Percentiles rank a stretch among this genome's conserved stretches.
These are phyloP conservation scores for Oeneis ivallda DNA, from an alignment of 2,888 invertebrate genomes.

Conservation along the genomic window DNA sequence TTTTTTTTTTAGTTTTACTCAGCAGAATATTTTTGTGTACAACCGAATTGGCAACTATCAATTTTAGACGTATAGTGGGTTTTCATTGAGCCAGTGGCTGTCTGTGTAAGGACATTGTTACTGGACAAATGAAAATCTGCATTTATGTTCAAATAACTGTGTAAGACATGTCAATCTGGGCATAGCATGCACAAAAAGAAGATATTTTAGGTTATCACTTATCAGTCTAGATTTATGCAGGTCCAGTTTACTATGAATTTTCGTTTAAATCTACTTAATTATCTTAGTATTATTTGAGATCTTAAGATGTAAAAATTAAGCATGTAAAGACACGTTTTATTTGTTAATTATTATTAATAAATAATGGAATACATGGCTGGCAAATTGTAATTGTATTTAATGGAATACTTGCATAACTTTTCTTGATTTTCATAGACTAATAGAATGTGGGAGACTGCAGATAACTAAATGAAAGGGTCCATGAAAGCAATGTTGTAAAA, in stretches of 20 bases:
- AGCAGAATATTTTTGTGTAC: background rate
- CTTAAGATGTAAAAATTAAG: background rate
- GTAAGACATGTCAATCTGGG: constrained; percentile 55
- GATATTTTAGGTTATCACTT: background rate
- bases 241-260: background rate
- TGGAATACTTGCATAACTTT: background rate
- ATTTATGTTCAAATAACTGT: background rate
- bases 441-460: too few relatives aligned
- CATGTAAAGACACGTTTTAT: background rate
- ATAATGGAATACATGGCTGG: constrained; percentile 4
- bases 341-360: background rate
- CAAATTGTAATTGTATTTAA: constrained; percentile 2
- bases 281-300: too few relatives aligned
- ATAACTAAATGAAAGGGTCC: too few relatives aligned
- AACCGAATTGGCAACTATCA: background rate
- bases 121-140: too few relatives aligned
- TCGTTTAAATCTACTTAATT: background rate
- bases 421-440: background rate
- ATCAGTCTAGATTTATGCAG: constrained; percentile 19
- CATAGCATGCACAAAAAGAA: constrained; percentile 51
- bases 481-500: too few relatives aligned
- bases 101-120: too few relatives aligned
- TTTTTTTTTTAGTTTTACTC: too few relatives aligned
- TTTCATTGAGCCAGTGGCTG: too few relatives aligned
- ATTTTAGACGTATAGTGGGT: background rate